Evolutionary conservation across 2,888 invertebrate species (phyloP).

Genomic region (Mimas tiliae): DNA sequence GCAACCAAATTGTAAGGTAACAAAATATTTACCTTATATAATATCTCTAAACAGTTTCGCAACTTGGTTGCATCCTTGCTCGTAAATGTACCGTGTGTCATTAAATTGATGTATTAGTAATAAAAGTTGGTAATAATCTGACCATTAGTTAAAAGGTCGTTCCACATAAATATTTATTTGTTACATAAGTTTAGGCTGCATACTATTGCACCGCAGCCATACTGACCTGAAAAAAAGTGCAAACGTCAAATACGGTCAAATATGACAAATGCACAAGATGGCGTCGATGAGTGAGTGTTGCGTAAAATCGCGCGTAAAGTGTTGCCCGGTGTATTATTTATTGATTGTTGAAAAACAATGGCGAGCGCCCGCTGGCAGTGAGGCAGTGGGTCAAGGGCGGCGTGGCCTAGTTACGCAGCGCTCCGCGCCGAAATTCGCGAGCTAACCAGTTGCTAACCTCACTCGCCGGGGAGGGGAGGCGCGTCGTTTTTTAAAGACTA

Average conservation of each 20-base stretch:
- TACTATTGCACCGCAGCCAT: constrained; percentile 35
- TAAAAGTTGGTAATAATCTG: constrained; percentile 55
- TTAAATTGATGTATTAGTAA: constrained; percentile 35
- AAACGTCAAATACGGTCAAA: constrained; percentile 56
- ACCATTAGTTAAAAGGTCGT: constrained; percentile 60
- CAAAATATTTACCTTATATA: too few relatives aligned
- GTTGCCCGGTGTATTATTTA: constrained; percentile 80
- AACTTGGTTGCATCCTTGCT: constrained; percentile 2
- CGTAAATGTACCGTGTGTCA: constrained; percentile 30
- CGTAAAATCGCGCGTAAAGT: constrained; percentile 74
- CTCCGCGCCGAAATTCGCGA: constrained; percentile 81
- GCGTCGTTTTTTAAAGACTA: constrained; percentile 22
- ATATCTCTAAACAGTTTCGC: neutral
- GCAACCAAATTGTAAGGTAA: too few relatives aligned
- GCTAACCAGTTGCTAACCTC: constrained; percentile 78
- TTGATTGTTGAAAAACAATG: constrained; percentile 84
- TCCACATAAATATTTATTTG: constrained; percentile 60
- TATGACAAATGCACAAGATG: constrained; percentile 55
- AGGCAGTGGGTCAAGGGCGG: constrained; percentile 83
- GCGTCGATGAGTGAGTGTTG: constrained; percentile 66
- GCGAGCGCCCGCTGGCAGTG: constrained; percentile 79
- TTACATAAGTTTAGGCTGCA: constrained; percentile 48
- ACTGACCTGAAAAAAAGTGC: constrained; percentile 56
- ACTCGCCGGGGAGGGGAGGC: constrained; percentile 59
- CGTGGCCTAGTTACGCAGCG: constrained; percentile 77